A percentile compares a stretch with the other conserved stretches of the same genome.
Conservation (phyloP, 2,797 vertebrate genomes). For the Neomorphus geoffroyi region DNA sequence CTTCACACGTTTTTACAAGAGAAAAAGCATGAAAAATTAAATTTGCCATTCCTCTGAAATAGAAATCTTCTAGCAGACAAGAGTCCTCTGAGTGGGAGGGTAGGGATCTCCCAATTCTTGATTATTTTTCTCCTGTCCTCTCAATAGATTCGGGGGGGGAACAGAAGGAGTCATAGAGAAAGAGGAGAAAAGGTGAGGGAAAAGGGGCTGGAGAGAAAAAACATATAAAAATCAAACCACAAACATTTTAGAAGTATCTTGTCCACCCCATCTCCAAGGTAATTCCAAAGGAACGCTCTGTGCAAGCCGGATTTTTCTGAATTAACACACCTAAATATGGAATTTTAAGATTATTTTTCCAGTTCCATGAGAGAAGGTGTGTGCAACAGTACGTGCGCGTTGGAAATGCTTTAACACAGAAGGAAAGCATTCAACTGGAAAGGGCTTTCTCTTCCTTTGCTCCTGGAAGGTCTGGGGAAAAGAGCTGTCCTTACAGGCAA, state of each 20-base stretch:
- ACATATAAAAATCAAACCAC: background rate
- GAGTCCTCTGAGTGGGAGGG: background rate
- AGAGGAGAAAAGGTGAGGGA: background rate
- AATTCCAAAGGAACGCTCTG: background rate
- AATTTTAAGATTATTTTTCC: background rate
- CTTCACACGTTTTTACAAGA: background rate
- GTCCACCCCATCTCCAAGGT: background rate
- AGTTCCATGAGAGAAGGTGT: background rate
- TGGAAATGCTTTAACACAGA: background rate
- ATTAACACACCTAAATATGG: background rate
- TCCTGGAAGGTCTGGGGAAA: background rate
- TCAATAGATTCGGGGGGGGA: background rate
- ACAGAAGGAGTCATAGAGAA: rapidly evolving
- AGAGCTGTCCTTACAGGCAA: background rate
- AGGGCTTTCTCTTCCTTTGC: background rate
- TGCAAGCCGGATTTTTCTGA: background rate
- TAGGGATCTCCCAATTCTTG: background rate
- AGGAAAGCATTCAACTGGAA: background rate
- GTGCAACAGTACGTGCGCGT: background rate
- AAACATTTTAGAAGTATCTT: background rate
- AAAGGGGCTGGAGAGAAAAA: background rate
- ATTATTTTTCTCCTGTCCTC: background rate
- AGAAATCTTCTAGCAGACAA: background rate
- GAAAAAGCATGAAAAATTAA: background rate
- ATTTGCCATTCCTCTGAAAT: background rate